phyloP scores from a whole-genome alignment of 2,797 vertebrate species.

The Gallinago solitaria region DNA sequence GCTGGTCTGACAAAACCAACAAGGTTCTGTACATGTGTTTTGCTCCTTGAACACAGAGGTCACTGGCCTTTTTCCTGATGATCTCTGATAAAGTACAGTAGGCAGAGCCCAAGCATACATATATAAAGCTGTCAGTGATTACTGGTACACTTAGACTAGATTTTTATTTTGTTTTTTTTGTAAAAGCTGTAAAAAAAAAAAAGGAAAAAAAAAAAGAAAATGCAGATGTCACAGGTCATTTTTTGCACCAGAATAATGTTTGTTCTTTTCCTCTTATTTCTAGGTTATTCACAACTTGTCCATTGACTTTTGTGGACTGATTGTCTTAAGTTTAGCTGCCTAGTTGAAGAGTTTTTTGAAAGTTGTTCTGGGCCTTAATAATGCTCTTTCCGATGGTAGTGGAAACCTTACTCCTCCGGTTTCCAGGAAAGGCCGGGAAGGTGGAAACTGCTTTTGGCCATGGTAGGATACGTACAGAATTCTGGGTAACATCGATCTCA shows the following conservation, averaged over 20 bases:
- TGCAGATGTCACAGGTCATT: not conserved
- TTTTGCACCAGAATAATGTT: not conserved
- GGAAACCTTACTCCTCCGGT: not conserved
- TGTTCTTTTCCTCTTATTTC: not conserved
- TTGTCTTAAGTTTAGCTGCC: not conserved
- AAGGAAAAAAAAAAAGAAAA: not conserved
- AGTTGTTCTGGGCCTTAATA: not conserved
- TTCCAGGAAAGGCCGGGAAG: conserved; percentile 10
- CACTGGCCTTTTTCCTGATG: not conserved
- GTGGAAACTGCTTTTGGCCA: not conserved
- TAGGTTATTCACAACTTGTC: not conserved
- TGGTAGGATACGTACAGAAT: not conserved
- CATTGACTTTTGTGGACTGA: not conserved
- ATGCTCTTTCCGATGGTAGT: not conserved
- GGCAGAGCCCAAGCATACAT: not conserved
- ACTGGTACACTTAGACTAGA: not conserved
- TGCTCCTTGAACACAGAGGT: not conserved
- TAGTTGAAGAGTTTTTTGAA: not conserved
- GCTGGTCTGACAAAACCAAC: not conserved
- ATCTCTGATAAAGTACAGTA: not conserved
- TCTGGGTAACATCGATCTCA: conserved; percentile 17
- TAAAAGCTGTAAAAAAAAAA: not conserved
- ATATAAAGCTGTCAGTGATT: not conserved
- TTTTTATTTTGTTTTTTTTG: not conserved
- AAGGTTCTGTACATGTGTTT: not conserved